A percentile compares a stretch with the other conserved stretches of the same genome.
Evolutionary conservation across 2,113 vertebrate genomes (phyloP).

Genomic region (Phylloscopus trochiloides): DNA sequence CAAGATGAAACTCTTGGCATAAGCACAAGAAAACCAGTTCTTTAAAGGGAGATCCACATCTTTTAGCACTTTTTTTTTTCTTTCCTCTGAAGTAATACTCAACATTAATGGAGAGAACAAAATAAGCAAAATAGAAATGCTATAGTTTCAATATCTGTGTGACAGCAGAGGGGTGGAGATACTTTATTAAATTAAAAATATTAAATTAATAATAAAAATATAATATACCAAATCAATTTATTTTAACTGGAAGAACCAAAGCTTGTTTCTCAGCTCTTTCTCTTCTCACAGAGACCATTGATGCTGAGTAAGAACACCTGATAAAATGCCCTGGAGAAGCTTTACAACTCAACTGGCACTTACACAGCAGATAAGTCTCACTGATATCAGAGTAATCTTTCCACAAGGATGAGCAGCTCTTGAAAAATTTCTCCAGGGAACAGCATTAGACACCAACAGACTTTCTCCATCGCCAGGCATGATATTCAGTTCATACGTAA

Average conservation of each 20-base stretch:
- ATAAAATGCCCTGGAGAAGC: slow-evolving; percentile 69
- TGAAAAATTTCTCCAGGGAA: slow-evolving; percentile 41
- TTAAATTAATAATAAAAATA: neutral
- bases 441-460: neutral
- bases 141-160: neutral
- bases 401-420: slow-evolving; percentile 29
- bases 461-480: slow-evolving; percentile 46
- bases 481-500: slow-evolving; percentile 6
- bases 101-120: neutral
- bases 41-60: neutral
- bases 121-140: neutral
- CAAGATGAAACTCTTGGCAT: slow-evolving; percentile 12
- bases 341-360: slow-evolving; percentile 59
- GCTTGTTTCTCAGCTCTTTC: neutral
- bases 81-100: neutral
- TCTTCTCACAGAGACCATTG: neutral
- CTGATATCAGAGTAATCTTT: slow-evolving; percentile 44
- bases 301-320: slow-evolving; percentile 56
- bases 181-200: neutral
- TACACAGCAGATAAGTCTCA: slow-evolving; percentile 50
- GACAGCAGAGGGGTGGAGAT: neutral
- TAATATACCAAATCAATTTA: neutral
- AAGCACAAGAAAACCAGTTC: neutral
- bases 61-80: neutral
- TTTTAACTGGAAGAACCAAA: neutral